Evolutionary conservation across 2,888 invertebrate genomes (phyloP), one percentile per base, ranked within the genome.

Genomic region (Tenthredo notha): DNA sequence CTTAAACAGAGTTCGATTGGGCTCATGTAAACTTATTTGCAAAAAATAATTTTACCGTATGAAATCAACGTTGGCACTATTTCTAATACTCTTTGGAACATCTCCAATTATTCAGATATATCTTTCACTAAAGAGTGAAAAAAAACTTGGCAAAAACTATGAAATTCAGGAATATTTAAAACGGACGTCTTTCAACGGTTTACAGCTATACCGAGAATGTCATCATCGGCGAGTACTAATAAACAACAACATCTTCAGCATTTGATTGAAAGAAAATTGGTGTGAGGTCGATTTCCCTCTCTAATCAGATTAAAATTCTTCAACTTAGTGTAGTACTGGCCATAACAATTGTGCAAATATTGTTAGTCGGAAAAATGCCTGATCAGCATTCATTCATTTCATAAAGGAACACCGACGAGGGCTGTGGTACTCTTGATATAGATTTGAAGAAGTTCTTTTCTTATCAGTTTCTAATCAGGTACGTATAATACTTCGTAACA

Each of bases 1-100:
- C 37, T 33, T 70, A 15, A n/a, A 18, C 7, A 37, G 15, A 25
- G 9, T 43, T 43, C 43, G 5, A 33, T 7, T 37, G 37, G 7
- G 47, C 15, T 47, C 47, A 12, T 47, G 15, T 47, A 47, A 12
- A 47, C 3, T 0, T n/a, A n/a, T n/a, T 37, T 10, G 37, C 70
- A 70, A 70, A 37, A 70, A 37, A 70, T 70, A 70, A 70, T 12
- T 70, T 70, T 12, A 70, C 37, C 37, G 70, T 70, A 70, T 37
- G 33, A 70, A 70, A 70, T 70, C 70, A 37, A 15, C 33, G 70
- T 70, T 37, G 70, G 37, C 33, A 37, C 37, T 7, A 37, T 12
- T 37, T 18, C n/a, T 70, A 70, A n/a, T 70, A 61, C 12, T 21
- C 9, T 61, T 61, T 61, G 61, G 61, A 21, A 12, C 12, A 25